A percentile compares a stretch with the other conserved stretches of the same genome.
Conservation (phyloP, 2,797 vertebrate genomes). For the Chelidonichthys spinosus region DNA sequence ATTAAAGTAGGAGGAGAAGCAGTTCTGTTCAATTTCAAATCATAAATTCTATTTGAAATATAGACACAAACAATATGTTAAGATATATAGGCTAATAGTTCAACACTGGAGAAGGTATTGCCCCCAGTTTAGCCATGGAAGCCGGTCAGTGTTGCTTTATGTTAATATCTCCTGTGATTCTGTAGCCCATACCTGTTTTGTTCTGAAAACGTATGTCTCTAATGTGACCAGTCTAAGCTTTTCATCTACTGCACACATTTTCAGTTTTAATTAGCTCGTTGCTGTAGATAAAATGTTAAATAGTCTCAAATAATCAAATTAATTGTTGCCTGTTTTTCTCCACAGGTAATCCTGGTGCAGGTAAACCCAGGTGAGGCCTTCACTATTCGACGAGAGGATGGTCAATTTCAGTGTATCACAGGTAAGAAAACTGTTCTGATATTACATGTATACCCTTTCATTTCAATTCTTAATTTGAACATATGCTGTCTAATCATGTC, state of each 20-base stretch:
- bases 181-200: background rate
- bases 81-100: background rate
- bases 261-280: background rate
- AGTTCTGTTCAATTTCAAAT: background rate
- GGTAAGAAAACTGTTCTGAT: slow-evolving; percentile 81
- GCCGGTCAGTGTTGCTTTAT: background rate
- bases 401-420: slow-evolving; percentile 99
- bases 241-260: background rate
- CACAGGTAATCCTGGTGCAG: slow-evolving; percentile 99
- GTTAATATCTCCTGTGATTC: background rate
- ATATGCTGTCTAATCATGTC: background rate
- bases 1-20: background rate
- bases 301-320: background rate
- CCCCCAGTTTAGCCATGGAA: background rate
- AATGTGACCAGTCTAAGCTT: too few relatives aligned
- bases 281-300: background rate
- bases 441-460: background rate
- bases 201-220: background rate
- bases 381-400: slow-evolving; percentile 99
- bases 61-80: background rate
- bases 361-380: slow-evolving; percentile 99
- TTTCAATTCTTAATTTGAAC: background rate
- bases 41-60: background rate
- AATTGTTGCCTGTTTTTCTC: slow-evolving; percentile 30
- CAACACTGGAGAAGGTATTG: background rate